phyloP scores from a whole-genome alignment of 2,113 vertebrate species.

The Pseudopipra pipra region DNA sequence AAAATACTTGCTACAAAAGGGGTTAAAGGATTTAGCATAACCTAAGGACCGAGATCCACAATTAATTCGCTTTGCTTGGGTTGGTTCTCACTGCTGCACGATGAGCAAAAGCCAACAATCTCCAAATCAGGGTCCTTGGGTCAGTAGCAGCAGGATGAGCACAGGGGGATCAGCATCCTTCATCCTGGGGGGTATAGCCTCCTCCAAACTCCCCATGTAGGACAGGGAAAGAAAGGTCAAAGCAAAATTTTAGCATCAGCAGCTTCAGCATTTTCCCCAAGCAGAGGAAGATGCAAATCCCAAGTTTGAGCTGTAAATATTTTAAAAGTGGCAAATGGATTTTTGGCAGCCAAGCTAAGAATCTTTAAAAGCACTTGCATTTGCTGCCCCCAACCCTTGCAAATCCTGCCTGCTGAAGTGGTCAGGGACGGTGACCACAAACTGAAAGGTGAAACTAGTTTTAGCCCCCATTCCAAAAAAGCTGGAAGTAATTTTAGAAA shows the following conservation, averaged over 20 bases:
- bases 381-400: background rate
- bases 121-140: background rate
- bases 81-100: rapidly evolving
- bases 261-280: background rate
- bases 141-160: background rate
- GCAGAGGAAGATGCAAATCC: background rate
- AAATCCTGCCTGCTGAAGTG: background rate
- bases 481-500: slow-evolving; percentile 32
- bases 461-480: slow-evolving; percentile 10
- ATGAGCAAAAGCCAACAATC: background rate
- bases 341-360: background rate
- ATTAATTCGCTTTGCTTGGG: rapidly evolving
- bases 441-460: background rate
- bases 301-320: background rate
- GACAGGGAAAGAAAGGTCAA: background rate
- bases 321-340: background rate
- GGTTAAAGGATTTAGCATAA: background rate
- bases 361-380: background rate
- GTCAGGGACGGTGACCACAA: background rate
- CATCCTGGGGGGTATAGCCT: rapidly evolving
- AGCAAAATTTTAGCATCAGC: background rate
- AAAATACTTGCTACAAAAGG: rapidly evolving
- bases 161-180: background rate
- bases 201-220: background rate
- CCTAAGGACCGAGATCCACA: background rate